Percentiles rank a stretch among this genome's conserved stretches.
Evolutionary conservation across 2,113 vertebrate species (phyloP).

Genomic region (Engystomops pustulosus): DNA sequence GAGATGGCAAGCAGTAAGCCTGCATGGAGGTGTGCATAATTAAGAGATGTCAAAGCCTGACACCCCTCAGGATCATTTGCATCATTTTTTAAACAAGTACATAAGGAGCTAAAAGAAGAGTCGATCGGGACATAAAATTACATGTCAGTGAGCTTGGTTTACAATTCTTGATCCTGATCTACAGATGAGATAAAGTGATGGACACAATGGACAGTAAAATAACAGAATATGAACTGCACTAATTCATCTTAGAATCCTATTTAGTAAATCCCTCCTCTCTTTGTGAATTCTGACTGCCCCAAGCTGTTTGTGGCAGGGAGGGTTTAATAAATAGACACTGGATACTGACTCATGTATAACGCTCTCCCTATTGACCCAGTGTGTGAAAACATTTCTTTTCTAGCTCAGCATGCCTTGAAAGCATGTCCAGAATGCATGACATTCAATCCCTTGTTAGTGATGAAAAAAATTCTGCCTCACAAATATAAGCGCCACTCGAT

Average conservation of each 20-base stretch:
- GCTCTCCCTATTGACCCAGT: slow-evolving; percentile 19
- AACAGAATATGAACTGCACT: not conserved
- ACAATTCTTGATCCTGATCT: too few relatives aligned
- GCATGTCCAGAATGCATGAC: slow-evolving; percentile 53
- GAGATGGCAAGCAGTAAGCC: too few relatives aligned
- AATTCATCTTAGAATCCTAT: not conserved
- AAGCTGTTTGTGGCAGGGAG: not conserved
- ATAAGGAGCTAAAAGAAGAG: too few relatives aligned
- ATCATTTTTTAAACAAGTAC: too few relatives aligned
- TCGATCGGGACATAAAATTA: too few relatives aligned
- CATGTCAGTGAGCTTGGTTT: too few relatives aligned
- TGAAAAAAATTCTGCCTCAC: slow-evolving; percentile 19
- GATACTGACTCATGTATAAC: slow-evolving; percentile 7
- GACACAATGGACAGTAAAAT: not conserved
- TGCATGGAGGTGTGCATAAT: too few relatives aligned
- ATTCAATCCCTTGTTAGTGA: slow-evolving; percentile 47
- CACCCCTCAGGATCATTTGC: too few relatives aligned
- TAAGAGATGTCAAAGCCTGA: too few relatives aligned
- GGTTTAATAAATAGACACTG: slow-evolving; percentile 25
- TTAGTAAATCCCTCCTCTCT: not conserved
- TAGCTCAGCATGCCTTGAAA: slow-evolving; percentile 44
- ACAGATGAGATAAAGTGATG: not conserved
- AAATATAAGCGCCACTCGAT: slow-evolving; percentile 62
- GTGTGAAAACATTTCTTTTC: slow-evolving; percentile 46
- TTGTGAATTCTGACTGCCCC: not conserved